These are phyloP conservation scores for Melanophora roralis DNA, from an alignment of 2,888 invertebrate genomes.

Conservation along the genomic window DNA sequence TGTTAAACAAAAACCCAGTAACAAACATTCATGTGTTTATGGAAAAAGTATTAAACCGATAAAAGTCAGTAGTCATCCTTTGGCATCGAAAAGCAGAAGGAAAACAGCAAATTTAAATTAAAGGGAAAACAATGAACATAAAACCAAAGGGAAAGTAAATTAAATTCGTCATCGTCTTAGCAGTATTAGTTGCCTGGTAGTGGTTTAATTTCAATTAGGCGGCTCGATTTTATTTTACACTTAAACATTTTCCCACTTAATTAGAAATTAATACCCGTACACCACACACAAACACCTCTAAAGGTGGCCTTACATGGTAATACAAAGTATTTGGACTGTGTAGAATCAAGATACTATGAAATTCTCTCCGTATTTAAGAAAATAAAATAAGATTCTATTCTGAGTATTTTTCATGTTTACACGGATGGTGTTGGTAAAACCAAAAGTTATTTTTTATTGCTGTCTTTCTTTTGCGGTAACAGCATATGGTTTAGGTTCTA, in stretches of 20 bases:
- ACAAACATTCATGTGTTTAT: neutral
- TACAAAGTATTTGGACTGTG: too few species aligned
- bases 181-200: neutral
- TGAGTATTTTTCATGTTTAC: too few species aligned
- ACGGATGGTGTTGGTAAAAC: too few species aligned
- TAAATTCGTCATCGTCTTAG: too few species aligned
- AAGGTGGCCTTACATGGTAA: too few species aligned
- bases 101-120: neutral
- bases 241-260: constrained; percentile 77
- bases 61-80: constrained; percentile 16
- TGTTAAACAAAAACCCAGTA: constrained; percentile 30
- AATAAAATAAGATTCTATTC: too few species aligned
- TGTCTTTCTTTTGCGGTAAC: too few species aligned
- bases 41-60: neutral
- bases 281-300: neutral
- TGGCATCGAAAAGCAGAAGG: neutral
- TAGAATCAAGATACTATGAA: too few species aligned
- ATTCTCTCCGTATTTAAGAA: too few species aligned
- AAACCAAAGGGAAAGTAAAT: neutral
- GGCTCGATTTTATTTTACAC: constrained; percentile 76
- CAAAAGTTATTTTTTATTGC: too few species aligned
- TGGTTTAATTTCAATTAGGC: constrained; percentile 60
- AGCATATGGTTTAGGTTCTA: too few species aligned
- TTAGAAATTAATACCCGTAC: constrained; percentile 70
- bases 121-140: neutral